Percentiles rank a stretch among this genome's conserved stretches.
phyloP scores from a whole-genome alignment of 2,888 invertebrate genomes.

The Mamestra brassicae region DNA sequence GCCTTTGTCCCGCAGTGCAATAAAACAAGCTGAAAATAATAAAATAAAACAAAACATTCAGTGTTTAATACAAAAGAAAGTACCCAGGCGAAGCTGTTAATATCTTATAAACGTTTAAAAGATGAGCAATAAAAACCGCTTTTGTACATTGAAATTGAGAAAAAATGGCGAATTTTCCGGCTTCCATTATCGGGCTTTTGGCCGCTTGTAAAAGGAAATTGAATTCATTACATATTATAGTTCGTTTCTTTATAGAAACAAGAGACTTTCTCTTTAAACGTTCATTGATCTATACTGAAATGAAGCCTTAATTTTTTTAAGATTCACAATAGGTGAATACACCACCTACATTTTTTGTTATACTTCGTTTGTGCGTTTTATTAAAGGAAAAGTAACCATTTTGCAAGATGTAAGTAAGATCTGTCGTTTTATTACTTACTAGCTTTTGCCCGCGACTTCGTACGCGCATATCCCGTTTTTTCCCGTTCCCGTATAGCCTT shows the following conservation, averaged over 20 bases:
- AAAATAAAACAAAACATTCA: neutral
- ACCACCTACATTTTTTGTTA: too few species aligned
- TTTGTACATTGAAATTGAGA: conserved; percentile 24
- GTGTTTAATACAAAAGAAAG: neutral
- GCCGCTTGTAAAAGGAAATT: conserved; percentile 38
- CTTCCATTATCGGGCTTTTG: conserved; percentile 32
- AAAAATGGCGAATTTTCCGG: conserved; percentile 9
- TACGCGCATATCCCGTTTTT: too few species aligned
- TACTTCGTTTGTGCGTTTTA: too few species aligned
- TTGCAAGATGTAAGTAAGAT: too few species aligned
- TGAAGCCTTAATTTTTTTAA: too few species aligned
- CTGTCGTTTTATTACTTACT: too few species aligned
- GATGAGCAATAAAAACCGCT: neutral
- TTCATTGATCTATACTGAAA: conserved; percentile 2
- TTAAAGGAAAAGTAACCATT: too few species aligned
- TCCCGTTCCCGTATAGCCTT: too few species aligned
- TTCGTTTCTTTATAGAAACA: conserved; percentile 8
- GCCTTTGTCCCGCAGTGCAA: too few species aligned
- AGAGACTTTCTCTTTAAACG: conserved; percentile 10
- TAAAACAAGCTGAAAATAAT: too few species aligned
- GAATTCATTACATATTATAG: conserved; percentile 35
- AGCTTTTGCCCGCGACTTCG: too few species aligned
- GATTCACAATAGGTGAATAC: too few species aligned
- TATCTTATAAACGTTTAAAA: conserved; percentile 10
- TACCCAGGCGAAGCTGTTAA: neutral